Base-by-base conservation (phyloP, 2,888 invertebrate genomes). In the Aromia moschata region DNA sequence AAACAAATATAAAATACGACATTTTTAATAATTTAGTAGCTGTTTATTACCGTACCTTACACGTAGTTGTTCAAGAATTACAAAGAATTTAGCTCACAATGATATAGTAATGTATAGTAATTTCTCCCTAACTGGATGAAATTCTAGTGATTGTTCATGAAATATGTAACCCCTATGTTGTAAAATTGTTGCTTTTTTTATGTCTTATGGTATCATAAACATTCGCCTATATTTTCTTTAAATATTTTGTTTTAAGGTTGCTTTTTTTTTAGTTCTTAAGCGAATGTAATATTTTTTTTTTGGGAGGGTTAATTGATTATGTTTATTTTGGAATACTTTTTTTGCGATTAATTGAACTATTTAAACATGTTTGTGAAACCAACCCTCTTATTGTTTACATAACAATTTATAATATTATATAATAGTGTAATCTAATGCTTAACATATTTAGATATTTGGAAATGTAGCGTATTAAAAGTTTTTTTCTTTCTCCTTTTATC, bases 361-460 rank as follows among this genome's bases (percentile, higher is more conserved):
- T 47, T n/a, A n/a, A n/a, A n/a, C n/a, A 25, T 51, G 40, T 51
- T 40, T 51, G 15, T 40, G 17, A 51, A 51, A 12, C 5, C 40
- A 54, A 51, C 67, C 60, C 62, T 64, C 61, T 60, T 56, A 53
- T 67, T 59, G 55, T 64, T 62, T 61, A 52, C 61, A 58, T 66
- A 64, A 64, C 64, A 56, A 56, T 63, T 61, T 60, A 60, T 70
- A 70, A 67, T 65, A 38, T 56, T 58, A 63, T 65, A 64, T 66
- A 68, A 66, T 69, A 69, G 68, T 74, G 65, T 71, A 72, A 66
- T 70, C 69, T 67, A 72, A 68, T 72, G 71, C 72, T 71, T 73
- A 72, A 73, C 66, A 68, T 74, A 70, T 72, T 73, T 73, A 74
- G 74, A 70, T 73, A 71, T 73, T 73, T 66, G 70, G 70, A 70